Conservation (phyloP, 1,140 invertebrate genomes). For the Drosophila tristis region DNA sequence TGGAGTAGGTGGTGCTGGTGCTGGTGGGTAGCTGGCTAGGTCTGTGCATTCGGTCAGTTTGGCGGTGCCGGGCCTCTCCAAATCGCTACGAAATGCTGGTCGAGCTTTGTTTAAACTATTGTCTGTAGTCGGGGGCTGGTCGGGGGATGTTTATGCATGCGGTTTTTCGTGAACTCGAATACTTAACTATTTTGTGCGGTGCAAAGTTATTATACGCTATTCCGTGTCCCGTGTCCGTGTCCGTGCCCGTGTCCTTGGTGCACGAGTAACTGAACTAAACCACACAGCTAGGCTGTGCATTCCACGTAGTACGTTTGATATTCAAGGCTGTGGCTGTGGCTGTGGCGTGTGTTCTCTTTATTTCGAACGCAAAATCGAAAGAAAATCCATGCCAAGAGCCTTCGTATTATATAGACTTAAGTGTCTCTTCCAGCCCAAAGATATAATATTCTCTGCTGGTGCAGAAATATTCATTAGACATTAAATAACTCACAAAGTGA, state of each 20-base stretch:
- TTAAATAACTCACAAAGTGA: conserved; percentile 19
- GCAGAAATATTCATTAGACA: conserved; percentile 11
- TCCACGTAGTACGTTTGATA: too few species aligned
- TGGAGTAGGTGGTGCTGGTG: neutral
- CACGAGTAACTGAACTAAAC: neutral
- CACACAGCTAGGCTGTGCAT: too few species aligned
- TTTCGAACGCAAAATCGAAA: too few species aligned
- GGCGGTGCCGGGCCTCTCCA: conserved; percentile 32
- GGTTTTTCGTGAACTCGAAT: conserved; percentile 31
- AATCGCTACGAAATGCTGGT: conserved; percentile 56
- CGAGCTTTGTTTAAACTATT: conserved; percentile 35
- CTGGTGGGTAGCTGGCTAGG: conserved; percentile 4
- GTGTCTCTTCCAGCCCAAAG: too few species aligned
- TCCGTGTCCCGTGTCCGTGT: neutral
- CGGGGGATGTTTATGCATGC: conserved; percentile 46
- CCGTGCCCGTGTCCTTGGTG: neutral
- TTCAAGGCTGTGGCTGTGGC: too few species aligned
- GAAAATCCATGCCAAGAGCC: too few species aligned
- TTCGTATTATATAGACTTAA: too few species aligned
- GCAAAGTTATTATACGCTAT: conserved; percentile 7
- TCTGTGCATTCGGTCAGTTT: conserved; percentile 43
- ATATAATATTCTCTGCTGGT: neutral
- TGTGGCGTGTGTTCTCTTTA: too few species aligned
- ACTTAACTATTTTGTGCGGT: conserved; percentile 36
- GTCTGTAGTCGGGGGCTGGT: conserved; percentile 15